A percentile compares a stretch with the other conserved stretches of the same genome.
Evolutionary conservation across 1,140 invertebrate species (phyloP).

Genomic region (Solenopsis fugax): DNA sequence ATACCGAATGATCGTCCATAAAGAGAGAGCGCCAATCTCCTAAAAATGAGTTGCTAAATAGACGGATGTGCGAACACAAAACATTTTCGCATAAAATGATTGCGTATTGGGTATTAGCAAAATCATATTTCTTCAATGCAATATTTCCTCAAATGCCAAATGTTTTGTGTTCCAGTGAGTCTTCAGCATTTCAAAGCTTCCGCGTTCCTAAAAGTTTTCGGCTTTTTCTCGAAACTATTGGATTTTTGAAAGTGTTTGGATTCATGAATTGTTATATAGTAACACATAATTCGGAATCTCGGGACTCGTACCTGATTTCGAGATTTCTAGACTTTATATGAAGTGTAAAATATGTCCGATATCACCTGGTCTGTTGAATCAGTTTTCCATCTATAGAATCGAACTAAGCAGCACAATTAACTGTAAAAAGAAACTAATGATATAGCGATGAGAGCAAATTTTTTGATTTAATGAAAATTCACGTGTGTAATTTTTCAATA

Average conservation of each 20-base stretch:
- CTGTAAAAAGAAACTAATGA: neutral
- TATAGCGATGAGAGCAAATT: neutral
- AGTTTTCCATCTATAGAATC: constrained; percentile 58
- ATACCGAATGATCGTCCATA: constrained; percentile 83
- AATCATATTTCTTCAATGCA: constrained; percentile 61
- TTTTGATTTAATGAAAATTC: constrained; percentile 22
- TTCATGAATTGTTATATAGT: constrained; percentile 55
- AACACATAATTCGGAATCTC: constrained; percentile 44
- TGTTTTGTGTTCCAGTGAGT: constrained; percentile 69
- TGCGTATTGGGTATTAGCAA: constrained; percentile 49
- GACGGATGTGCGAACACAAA: constrained; percentile 59
- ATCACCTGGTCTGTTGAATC: constrained; percentile 40
- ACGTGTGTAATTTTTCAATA: constrained; percentile 4
- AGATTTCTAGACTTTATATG: constrained; percentile 48
- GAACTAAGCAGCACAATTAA: constrained; percentile 32
- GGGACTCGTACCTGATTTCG: constrained; percentile 40
- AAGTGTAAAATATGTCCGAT: constrained; percentile 33
- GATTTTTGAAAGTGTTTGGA: constrained; percentile 39
- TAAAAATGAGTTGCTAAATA: constrained; percentile 67
- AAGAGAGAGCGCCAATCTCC: constrained; percentile 50
- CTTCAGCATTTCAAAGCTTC: constrained; percentile 69
- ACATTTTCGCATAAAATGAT: constrained; percentile 59
- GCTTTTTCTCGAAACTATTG: constrained; percentile 32
- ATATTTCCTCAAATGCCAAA: constrained; percentile 61
- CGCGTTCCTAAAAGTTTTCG: constrained; percentile 39